Base-by-base conservation (phyloP, 2,113 vertebrate species). In the Erythrocercus mccallii region DNA sequence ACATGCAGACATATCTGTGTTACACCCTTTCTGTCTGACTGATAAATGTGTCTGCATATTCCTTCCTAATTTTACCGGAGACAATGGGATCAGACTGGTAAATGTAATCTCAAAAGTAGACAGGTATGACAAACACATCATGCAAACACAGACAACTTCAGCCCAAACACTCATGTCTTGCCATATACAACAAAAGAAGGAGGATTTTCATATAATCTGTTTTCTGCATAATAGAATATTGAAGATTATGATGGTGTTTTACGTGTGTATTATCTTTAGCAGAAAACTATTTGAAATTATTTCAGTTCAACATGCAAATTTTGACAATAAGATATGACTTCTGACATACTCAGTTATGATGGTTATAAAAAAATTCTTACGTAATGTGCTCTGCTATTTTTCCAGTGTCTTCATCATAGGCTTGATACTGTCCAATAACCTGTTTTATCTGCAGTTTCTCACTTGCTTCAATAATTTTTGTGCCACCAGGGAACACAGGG, bases 391-490 rank as follows among this genome's bases (percentile, higher is more conserved):
- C 3, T 79, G 97, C 94, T 79, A 38, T 3, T 81, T 97, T 94
- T 76, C 97, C 96, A 57, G 97, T 97, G 61, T 98, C 98, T 92
- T 97, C 96, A 80, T 98, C 97, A 61, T 94, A 95, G 70, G 97
- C 98, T 95, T 97, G 93, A 86, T 97, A 98, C n/a, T 94, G 98
- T 45, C 97, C 98, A 90, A 98, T 97, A 20, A 96, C 33, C 24
- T 83, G 68, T 37, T 35, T 78, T 68, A 94, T 61, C 18, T 66
- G 77, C 58, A 89, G 83, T 28, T 84, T 96, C 82, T 98, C 98
- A 16, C 81, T 97, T 38, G 92, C 66, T 22, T 77, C 65, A 86
- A 98, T 48, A 2, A 86, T 66, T 81, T 97, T 81, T 15, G 57
- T 94, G 25, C 42, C 93, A 81, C 97, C 97, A 7, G 92, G 97